Percentiles rank a stretch among this genome's conserved stretches.
Evolutionary conservation across 2,113 vertebrate genomes (phyloP).

Genomic region (Cromileptes altivelis): DNA sequence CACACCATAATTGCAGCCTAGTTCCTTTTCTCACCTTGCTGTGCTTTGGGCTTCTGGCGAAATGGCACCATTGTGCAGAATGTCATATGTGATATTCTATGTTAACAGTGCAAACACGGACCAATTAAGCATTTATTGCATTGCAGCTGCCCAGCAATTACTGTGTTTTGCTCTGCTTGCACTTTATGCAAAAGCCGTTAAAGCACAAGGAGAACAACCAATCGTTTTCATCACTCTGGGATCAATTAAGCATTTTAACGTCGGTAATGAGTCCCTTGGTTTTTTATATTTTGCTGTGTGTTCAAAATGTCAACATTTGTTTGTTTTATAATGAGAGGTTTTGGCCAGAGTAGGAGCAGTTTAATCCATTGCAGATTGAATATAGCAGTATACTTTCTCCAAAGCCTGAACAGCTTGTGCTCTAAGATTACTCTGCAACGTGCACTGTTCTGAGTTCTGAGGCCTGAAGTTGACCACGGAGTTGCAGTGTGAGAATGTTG

Average conservation of each 20-base stretch:
- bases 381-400: slow-evolving; percentile 6
- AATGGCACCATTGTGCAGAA: slow-evolving; percentile 39
- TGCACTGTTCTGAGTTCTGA: background rate
- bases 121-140: slow-evolving; percentile 66
- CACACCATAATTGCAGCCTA: slow-evolving; percentile 44
- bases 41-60: slow-evolving; percentile 20
- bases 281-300: slow-evolving; percentile 57
- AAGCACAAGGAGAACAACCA: slow-evolving; percentile 19
- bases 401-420: background rate
- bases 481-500: background rate
- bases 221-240: slow-evolving; percentile 57
- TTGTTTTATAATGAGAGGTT: slow-evolving; percentile 61
- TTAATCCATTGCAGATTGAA: slow-evolving; percentile 18
- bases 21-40: slow-evolving; percentile 46
- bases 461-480: background rate
- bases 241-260: slow-evolving; percentile 72
- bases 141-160: slow-evolving; percentile 63
- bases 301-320: slow-evolving; percentile 64
- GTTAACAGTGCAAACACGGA: slow-evolving; percentile 32
- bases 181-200: slow-evolving; percentile 51
- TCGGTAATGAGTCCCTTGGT: slow-evolving; percentile 61
- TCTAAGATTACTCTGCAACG: background rate
- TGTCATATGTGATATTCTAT: slow-evolving; percentile 31
- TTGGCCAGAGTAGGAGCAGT: slow-evolving; percentile 5
- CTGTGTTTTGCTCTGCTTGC: slow-evolving; percentile 53